phyloP scores from a whole-genome alignment of 2,113 vertebrate species.

The Anthoscopus minutus region DNA sequence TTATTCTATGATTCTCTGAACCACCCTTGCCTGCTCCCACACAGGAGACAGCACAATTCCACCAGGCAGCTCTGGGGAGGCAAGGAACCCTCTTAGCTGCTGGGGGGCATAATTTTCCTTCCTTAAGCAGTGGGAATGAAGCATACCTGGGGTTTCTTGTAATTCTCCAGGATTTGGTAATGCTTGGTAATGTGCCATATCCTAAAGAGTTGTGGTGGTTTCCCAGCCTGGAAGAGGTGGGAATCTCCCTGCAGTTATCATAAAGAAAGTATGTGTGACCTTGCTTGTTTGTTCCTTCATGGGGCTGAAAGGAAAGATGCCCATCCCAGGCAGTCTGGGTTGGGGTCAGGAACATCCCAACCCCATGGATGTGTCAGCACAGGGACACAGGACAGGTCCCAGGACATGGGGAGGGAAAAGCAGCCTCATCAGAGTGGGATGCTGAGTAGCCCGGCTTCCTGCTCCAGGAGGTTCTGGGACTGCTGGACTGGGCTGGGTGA shows the following conservation, averaged over 20 bases:
- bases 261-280: not conserved
- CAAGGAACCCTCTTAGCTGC: not conserved
- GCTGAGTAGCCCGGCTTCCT: not conserved
- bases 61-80: not conserved
- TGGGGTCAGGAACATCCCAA: too few relatives aligned
- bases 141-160: not conserved
- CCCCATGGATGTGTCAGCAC: rapidly evolving
- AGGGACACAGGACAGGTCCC: rapidly evolving
- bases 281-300: rapidly evolving
- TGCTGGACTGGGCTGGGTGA: not conserved
- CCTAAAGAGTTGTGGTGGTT: not conserved
- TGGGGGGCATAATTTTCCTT: rapidly evolving
- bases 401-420: rapidly evolving
- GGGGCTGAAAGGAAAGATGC: not conserved
- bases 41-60: not conserved
- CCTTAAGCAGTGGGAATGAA: not conserved
- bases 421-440: rapidly evolving
- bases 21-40: not conserved
- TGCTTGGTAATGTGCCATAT: rapidly evolving
- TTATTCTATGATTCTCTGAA: not conserved
- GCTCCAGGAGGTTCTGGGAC: not conserved
- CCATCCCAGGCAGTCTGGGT: too few relatives aligned
- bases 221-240: not conserved
- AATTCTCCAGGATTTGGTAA: not conserved
- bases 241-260: not conserved